Evolutionary conservation across 2,797 vertebrate species (phyloP), one percentile per base, ranked within the genome.

Genomic region (Poecilia picta): DNA sequence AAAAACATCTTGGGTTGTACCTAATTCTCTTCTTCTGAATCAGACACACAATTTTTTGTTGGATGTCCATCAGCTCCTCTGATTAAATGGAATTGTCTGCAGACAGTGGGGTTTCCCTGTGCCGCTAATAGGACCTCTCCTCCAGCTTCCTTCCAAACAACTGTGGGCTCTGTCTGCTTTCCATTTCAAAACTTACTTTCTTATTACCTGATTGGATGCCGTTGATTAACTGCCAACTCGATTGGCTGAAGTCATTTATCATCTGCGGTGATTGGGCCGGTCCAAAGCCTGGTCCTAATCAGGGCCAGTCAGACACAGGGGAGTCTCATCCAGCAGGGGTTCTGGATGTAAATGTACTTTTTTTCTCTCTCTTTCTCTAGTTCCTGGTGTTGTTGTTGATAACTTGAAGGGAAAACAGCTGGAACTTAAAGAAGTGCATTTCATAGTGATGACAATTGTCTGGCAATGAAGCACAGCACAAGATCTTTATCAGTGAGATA

Each of bases 181-280:
- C 81, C 83, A 88, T 93, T 94, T 87, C 87, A 92, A 83, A 81
- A 85, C 83, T 71, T 85, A 85, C 84, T 87, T 93, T 84, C 89
- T 94, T 90, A 93, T 95, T 94, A 94, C 88, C 88, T 94, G 91
- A 94, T 92, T 93, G 84, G 91, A 90, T 31, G 59, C 77, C 5
- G 47, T 85, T 95, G 93, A 94, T 95, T 94, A 92, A 75, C 92
- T 88, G 89, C 91, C 94, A 93, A 93, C 90, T 90, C 88, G 87
- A 94, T 91, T 94, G 91, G 89, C 90, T 93, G 88, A 86, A 93
- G 86, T 90, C 92, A 93, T 91, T 91, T 88, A 93, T 94, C 92
- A 93, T 93, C 82, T 82, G 74, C 72, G 74, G 84, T 93, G 90
- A 92, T 86, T 92, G 85, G 84, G 76, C 80, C 75, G 62, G 90